Conservation (phyloP, 2,797 vertebrate genomes). For the Mycteria americana region DNA sequence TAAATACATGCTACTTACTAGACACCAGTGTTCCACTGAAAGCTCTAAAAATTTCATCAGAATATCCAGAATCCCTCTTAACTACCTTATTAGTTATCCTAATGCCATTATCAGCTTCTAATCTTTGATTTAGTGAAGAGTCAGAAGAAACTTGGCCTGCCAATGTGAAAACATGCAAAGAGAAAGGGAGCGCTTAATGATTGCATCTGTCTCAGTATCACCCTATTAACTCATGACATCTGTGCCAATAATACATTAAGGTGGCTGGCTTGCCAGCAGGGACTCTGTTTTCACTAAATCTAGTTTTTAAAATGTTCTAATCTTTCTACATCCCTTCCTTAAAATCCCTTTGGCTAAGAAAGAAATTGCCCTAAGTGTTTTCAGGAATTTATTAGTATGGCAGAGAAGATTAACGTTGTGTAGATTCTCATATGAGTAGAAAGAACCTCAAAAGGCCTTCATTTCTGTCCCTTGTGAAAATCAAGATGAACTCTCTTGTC, state of each 20-base stretch:
- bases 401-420: neutral
- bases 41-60: neutral
- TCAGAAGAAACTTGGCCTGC: neutral
- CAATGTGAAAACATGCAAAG: neutral
- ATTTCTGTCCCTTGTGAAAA: neutral
- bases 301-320: neutral
- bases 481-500: neutral
- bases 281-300: neutral
- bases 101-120: slow-evolving; percentile 30
- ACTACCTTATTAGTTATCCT: slow-evolving; percentile 28
- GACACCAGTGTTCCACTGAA: neutral
- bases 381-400: neutral
- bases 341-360: neutral
- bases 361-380: neutral
- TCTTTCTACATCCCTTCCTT: neutral
- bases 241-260: neutral
- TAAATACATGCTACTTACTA: neutral
- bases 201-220: neutral
- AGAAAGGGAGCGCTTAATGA: neutral
- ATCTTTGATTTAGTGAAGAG: slow-evolving; percentile 7
- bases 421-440: neutral
- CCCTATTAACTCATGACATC: neutral
- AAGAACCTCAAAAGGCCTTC: neutral
- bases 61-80: neutral
- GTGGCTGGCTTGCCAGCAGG: neutral